A percentile compares a stretch with the other conserved stretches of the same genome.
phyloP scores from a whole-genome alignment of 23 tunicate genomes.

The Halocynthia aurantium region DNA sequence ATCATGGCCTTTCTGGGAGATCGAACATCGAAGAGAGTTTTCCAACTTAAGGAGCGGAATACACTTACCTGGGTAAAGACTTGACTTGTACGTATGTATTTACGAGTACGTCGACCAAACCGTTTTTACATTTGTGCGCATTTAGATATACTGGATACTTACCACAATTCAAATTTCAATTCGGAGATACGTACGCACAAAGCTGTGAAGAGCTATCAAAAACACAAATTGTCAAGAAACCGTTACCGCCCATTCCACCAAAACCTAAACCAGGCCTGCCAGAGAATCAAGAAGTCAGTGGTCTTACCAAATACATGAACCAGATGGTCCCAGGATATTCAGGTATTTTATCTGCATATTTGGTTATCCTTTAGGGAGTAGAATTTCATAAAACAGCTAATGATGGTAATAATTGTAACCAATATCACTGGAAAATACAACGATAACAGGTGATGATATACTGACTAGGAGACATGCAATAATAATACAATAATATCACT shows the following conservation, averaged over 20 bases:
- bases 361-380: background rate
- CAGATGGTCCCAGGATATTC: constrained; percentile 19
- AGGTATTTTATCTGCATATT: background rate
- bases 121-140: too few relatives aligned
- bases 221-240: constrained; percentile 22
- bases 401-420: too few relatives aligned
- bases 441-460: too few relatives aligned
- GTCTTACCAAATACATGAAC: constrained; percentile 13
- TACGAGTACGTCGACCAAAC: too few relatives aligned
- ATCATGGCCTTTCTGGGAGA: constrained; percentile 27
- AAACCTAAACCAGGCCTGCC: constrained; percentile 20
- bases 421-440: too few relatives aligned
- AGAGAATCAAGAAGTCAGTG: constrained; percentile 1
- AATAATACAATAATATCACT: too few relatives aligned
- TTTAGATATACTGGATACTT: constrained; percentile 22
- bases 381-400: too few relatives aligned
- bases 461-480: too few relatives aligned
- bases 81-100: background rate
- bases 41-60: constrained; percentile 10
- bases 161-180: constrained; percentile 15
- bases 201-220: constrained; percentile 16
- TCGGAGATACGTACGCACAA: constrained; percentile 28
- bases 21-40: constrained; percentile 28
- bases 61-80: constrained; percentile 23
- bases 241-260: constrained; percentile 23